Percentiles rank a stretch among this genome's conserved stretches.
Evolutionary conservation across 2,888 invertebrate species (phyloP).

Genomic region (Nymphalis polychloros): DNA sequence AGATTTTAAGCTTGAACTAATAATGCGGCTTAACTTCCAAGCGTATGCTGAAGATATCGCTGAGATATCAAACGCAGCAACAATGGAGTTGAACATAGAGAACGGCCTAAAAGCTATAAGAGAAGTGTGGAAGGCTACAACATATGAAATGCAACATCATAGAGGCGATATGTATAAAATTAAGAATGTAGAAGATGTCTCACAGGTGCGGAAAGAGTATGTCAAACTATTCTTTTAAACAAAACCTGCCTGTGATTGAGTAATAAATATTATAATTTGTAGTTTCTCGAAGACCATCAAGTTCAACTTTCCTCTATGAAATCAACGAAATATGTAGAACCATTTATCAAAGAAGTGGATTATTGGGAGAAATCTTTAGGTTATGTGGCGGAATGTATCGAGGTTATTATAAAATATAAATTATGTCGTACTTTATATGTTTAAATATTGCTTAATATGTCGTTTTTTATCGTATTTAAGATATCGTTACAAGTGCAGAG

Average conservation of each 20-base stretch:
- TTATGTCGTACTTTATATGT: not conserved
- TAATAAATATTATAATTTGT: conserved; percentile 13
- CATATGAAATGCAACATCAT: conserved; percentile 87
- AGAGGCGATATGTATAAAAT: conserved; percentile 86
- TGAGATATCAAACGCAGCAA: conserved; percentile 93
- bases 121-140: conserved; percentile 86
- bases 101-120: conserved; percentile 87
- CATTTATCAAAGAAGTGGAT: conserved; percentile 91
- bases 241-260: not conserved
- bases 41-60: conserved; percentile 90
- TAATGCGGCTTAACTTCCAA: conserved; percentile 91
- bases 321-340: conserved; percentile 92
- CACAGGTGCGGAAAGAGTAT: conserved; percentile 72
- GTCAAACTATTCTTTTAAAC: not conserved
- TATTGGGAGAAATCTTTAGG: conserved; percentile 93
- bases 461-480: conserved; percentile 43
- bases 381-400: conserved; percentile 90
- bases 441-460: not conserved
- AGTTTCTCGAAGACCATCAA: conserved; percentile 91
- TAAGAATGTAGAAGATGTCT: conserved; percentile 89
- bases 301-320: conserved; percentile 93
- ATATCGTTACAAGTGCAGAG: conserved; percentile 90
- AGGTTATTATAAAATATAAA: conserved; percentile 65
- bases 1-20: conserved; percentile 90
- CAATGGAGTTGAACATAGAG: conserved; percentile 94